Evolutionary conservation across 2,888 invertebrate genomes (phyloP), one percentile per base, ranked within the genome.

Genomic region (Andrena chrysosceles): DNA sequence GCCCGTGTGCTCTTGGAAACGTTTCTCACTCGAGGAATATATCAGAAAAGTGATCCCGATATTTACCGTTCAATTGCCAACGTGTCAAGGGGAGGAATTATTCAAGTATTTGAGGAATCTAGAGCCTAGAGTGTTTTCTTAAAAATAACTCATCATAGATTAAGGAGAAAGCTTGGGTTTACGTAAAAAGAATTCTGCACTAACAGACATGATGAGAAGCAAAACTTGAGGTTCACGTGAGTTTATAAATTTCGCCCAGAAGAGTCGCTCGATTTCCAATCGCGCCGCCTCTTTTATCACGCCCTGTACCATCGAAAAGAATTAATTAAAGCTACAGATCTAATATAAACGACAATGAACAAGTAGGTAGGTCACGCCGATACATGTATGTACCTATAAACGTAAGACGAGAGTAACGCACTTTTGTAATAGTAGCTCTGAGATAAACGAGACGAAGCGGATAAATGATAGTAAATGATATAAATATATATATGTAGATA

Each of bases 341-440:
- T 87, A 86, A 87, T 75, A 77, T 88, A 85, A 88, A 89, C 83
- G 88, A 87, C 87, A 87, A 90, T 87, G 89, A 89, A 89, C 83
- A 89, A 87, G 88, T 91, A 91, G 89, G 52, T 89, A 89, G 86
- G 87, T 83, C 81, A 86, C 83, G 87, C 87, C 76, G 88, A 88
- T 87, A 85, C 77, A 83, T 89, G 86, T 90, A 90, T 86, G 85
- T 91, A 85, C 85, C 83, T 84, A 78, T 78, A 75, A 82, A 77
- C 69, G 59, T 87, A 88, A 84, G 84, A 83, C 69, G 88, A 85
- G 86, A 85, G 81, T 80, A 42, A 83, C 85, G 85, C 90, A 91
- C 86, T 92, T 91, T 91, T 91, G 89, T 91, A 91, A 91, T 85
- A 91, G 90, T 85, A 87, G 85, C 90, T 88, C 89, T 83, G 81